A percentile compares a stretch with the other conserved stretches of the same genome.
These are phyloP conservation scores for Acromyrmex heyeri DNA, from an alignment of 1,140 invertebrate species.

Conservation along the genomic window DNA sequence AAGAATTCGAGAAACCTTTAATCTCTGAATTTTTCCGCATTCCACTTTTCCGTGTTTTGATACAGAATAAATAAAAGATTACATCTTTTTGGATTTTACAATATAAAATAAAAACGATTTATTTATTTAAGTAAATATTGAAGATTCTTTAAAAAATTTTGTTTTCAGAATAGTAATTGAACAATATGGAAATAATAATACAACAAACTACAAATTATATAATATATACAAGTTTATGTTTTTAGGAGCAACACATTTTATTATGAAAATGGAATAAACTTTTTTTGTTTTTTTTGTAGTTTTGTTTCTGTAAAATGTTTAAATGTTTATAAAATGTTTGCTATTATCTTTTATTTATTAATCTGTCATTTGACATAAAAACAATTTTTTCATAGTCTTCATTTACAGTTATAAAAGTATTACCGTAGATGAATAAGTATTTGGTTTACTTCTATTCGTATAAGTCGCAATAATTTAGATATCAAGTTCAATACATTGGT, in stretches of 20 bases:
- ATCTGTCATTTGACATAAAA: not conserved
- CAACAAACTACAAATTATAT: not conserved
- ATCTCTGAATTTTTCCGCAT: conserved; percentile 46
- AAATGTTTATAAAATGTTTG: too few species aligned
- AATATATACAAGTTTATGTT: not conserved
- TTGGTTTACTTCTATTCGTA: not conserved
- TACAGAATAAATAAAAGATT: not conserved
- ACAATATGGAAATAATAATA: not conserved
- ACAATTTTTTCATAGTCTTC: not conserved
- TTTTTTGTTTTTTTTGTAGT: not conserved
- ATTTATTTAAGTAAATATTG: not conserved
- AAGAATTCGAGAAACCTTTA: conserved; percentile 30
- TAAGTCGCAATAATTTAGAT: not conserved
- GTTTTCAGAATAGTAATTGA: not conserved
- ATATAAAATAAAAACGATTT: not conserved
- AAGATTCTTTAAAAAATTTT: too few species aligned
- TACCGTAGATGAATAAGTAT: not conserved
- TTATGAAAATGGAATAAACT: not conserved
- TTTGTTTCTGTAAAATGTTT: too few species aligned
- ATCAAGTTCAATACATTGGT: not conserved
- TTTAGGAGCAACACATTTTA: not conserved
- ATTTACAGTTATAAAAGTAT: not conserved
- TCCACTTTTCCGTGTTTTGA: not conserved
- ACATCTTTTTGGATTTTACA: not conserved
- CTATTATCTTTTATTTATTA: not conserved